Percentiles rank a stretch among this genome's conserved stretches.
These are phyloP conservation scores for Trypoxylon attenuatum DNA, from an alignment of 2,888 invertebrate genomes.

Conservation along the genomic window DNA sequence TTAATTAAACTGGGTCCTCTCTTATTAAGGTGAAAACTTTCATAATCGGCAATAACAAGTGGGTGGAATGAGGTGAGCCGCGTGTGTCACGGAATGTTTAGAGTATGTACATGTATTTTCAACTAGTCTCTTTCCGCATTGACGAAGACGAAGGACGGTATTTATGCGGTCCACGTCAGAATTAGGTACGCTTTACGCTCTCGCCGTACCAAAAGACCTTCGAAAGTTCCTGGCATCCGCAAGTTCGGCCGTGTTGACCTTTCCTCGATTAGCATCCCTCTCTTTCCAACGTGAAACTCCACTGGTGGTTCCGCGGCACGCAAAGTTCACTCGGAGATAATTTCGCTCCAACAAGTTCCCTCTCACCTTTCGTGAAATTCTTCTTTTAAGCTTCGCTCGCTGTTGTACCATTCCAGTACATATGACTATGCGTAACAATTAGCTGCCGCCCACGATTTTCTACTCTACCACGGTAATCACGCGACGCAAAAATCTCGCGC, in stretches of 20 bases:
- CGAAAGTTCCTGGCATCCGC: conserved; percentile 38
- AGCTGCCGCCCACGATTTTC: no score
- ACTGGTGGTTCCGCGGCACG: conserved; percentile 20
- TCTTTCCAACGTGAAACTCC: no score
- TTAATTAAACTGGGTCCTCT: no score
- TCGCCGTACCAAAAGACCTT: conserved; percentile 19
- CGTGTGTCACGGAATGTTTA: neutral
- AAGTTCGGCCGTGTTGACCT: conserved; percentile 26
- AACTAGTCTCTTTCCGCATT: neutral
- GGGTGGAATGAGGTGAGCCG: neutral
- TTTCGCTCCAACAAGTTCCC: conserved; percentile 24
- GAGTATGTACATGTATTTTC: neutral
- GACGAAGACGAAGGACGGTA: conserved; percentile 1
- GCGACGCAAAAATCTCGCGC: no score
- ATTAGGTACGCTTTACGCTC: neutral
- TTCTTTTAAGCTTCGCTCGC: neutral
- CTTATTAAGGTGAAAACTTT: no score
- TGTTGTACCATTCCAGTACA: neutral
- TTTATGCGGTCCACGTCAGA: conserved; percentile 2
- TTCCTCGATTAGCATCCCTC: no score
- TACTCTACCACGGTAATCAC: no score
- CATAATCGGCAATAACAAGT: no score
- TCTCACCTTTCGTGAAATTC: conserved; percentile 16
- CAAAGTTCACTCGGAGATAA: conserved; percentile 39
- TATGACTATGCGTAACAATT: no score